Evolutionary conservation across 2,888 invertebrate genomes (phyloP).

Genomic region (Andrena chrysosceles): DNA sequence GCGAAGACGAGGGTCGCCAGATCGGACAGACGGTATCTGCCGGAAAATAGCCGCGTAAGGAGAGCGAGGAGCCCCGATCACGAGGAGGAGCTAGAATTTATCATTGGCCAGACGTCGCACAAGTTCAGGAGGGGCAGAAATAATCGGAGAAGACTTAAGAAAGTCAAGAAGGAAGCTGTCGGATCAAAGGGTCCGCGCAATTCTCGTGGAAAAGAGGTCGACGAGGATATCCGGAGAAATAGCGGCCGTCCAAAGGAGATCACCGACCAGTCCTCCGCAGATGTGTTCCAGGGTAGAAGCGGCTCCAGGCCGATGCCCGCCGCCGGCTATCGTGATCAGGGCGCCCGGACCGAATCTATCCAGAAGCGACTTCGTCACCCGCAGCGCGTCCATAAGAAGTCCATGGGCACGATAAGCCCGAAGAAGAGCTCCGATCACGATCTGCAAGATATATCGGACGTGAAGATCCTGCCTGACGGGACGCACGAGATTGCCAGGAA

Average conservation of each 20-base stretch:
- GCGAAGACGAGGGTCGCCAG: slow-evolving; percentile 39
- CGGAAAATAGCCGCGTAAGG: neutral
- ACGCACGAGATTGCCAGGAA: slow-evolving; percentile 36
- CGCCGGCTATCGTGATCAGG: slow-evolving; percentile 53
- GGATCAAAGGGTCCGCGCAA: slow-evolving; percentile 55
- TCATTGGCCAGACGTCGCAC: slow-evolving; percentile 71
- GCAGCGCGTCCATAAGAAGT: slow-evolving; percentile 58
- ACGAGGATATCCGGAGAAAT: slow-evolving; percentile 38
- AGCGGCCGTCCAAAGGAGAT: slow-evolving; percentile 34
- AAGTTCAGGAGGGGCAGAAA: slow-evolving; percentile 53
- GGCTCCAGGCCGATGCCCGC: slow-evolving; percentile 30
- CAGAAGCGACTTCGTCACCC: slow-evolving; percentile 60
- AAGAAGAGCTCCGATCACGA: slow-evolving; percentile 48
- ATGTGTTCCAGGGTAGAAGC: slow-evolving; percentile 19
- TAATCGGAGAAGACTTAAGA: slow-evolving; percentile 55
- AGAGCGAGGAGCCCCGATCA: slow-evolving; percentile 55
- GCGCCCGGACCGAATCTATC: slow-evolving; percentile 40
- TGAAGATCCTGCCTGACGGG: slow-evolving; percentile 42
- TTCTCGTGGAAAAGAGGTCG: slow-evolving; percentile 32
- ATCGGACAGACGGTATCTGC: slow-evolving; percentile 16
- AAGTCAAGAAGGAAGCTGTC: slow-evolving; percentile 46
- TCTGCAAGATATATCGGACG: slow-evolving; percentile 46
- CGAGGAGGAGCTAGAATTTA: slow-evolving; percentile 76
- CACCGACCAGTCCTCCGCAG: slow-evolving; percentile 32
- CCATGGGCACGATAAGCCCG: slow-evolving; percentile 46